Base-by-base conservation (phyloP, 2,113 vertebrate genomes). In the Marmota flaviventris region DNA sequence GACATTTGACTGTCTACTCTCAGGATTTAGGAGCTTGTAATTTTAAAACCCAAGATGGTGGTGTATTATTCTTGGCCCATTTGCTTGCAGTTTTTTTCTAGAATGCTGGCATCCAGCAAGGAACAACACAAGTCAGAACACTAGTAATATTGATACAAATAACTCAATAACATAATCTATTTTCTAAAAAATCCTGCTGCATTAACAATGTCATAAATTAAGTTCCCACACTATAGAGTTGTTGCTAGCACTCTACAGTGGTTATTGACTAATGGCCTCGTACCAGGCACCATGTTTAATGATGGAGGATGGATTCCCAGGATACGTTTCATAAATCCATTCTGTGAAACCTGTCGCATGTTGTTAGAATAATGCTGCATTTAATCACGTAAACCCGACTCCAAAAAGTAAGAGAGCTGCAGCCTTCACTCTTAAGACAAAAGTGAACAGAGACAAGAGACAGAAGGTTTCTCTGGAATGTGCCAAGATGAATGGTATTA, bases 311-410 rank as follows among this genome's bases (percentile, higher is more conserved):
- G 42, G 39, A 85, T 32, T 91, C 56, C 70, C 83, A 85, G 79
- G 93, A 96, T 91, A 37, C 1, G 0, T n/a, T 17, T 61, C 75
- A 56, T 63, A 65, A 88, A 45, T 91, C 67, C 91, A 83, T 78
- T 95, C 73, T 61, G 65, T 67, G 24, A 37, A 53, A 67, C 34
- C 34, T 84, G 76, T 93, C 94, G 51, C 63, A 76, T 16, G 42
- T 65, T 91, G 13, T 95, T 94, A 78, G 13, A 53, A 73, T 87
- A 84, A 69, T 24, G 45, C 39, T 76, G 25, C 69, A 6, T 84
- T 98, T 97, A 92, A 94, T 81, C 96, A 89, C 45, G 32, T 56
- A 24, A 93, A 96, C 89, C 73, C 24, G 88, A 32, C 39, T 39
- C 39, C 91, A 78, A 0, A 10, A 83, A 95, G 73, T 70, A 78